A percentile compares a stretch with the other conserved stretches of the same genome.
These are phyloP conservation scores for Stegodyphus dumicola DNA, from an alignment of 1,140 invertebrate species.

Conservation along the genomic window DNA sequence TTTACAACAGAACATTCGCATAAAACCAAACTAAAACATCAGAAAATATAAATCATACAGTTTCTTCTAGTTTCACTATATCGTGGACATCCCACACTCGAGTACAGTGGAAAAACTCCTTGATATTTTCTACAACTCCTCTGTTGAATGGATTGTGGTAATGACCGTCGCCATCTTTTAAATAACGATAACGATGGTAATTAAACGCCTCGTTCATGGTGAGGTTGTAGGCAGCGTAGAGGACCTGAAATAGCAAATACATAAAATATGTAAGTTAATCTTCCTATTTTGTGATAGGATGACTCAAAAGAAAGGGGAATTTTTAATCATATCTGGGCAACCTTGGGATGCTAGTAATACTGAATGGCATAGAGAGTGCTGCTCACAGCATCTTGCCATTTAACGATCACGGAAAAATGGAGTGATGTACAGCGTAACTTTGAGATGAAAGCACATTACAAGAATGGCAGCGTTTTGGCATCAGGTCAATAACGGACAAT, in stretches of 20 bases:
- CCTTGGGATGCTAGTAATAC: too few species aligned
- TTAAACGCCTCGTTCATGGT: slow-evolving; percentile 96
- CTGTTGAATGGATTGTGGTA: slow-evolving; percentile 90
- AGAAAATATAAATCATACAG: slow-evolving; percentile 9
- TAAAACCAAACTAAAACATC: not conserved
- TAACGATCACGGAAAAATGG: too few species aligned
- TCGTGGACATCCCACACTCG: slow-evolving; percentile 53
- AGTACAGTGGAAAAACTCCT: slow-evolving; percentile 86
- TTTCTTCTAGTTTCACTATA: slow-evolving; percentile 34
- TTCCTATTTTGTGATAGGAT: too few species aligned
- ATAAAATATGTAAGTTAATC: not conserved
- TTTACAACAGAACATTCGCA: not conserved
- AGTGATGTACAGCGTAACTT: too few species aligned
- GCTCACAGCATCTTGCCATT: too few species aligned
- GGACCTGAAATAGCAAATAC: slow-evolving; percentile 72
- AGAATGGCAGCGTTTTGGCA: too few species aligned
- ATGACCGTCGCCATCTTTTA: slow-evolving; percentile 85
- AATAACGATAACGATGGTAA: slow-evolving; percentile 88
- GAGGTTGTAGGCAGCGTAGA: slow-evolving; percentile 89
- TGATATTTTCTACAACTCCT: slow-evolving; percentile 84
- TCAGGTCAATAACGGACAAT: too few species aligned
- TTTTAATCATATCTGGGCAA: not conserved
- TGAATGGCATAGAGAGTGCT: too few species aligned
- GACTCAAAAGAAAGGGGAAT: slow-evolving; percentile 63
- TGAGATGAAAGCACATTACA: too few species aligned